Evolutionary conservation across 92 coral and sea anemone genomes (phyloP), one percentile per base, ranked within the genome.

Genomic region (Bergia puertoricense): DNA sequence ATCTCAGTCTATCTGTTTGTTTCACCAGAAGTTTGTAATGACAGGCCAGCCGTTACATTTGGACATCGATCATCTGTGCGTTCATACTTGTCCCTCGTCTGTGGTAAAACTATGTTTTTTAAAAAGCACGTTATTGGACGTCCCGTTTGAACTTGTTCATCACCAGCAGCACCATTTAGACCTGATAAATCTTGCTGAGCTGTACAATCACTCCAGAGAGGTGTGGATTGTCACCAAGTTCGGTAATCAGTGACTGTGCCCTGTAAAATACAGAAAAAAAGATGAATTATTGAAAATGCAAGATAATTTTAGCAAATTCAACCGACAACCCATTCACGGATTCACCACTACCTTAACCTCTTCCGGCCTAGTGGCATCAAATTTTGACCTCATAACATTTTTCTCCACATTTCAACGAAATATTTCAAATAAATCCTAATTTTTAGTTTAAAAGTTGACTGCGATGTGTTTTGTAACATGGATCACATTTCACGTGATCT

Each of bases 141-240:
- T 37, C 9, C 22, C 68, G 15, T 71, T 13, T 39, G 77, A 39
- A 40, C 44, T 2, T 1, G 8, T 3, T 74, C n/a, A 16, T 38
- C 45, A 74, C 46, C n/a, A 74, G 14, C 8, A 75, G 22, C 48
- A 75, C 22, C n/a, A 15, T 44, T 82, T 23, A 82, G 20, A 68
- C 86, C 23, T 13, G 39, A 16, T 82, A 82, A 37, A 82, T 82
- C 77, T 82, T 82, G 72, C 86, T 82, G 42, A 82, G 86, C 22
- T 82, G 86, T 44, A 66, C 65, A 82, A 82, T 46, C n/a, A 82
- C 86, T 30, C 59, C 86, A 0, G 86, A 82, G 8, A 82, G 45
- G 3, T 82, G 86, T 22, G 86, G 77, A 68, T 82, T 82, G 4
- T 54, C 62, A 41, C 86, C 86, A 66, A 82, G 77, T 54, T 67